Evolutionary conservation across 2,888 invertebrate species (phyloP), one percentile per base, ranked within the genome.

Genomic region (Rotaria magnacalcarata): DNA sequence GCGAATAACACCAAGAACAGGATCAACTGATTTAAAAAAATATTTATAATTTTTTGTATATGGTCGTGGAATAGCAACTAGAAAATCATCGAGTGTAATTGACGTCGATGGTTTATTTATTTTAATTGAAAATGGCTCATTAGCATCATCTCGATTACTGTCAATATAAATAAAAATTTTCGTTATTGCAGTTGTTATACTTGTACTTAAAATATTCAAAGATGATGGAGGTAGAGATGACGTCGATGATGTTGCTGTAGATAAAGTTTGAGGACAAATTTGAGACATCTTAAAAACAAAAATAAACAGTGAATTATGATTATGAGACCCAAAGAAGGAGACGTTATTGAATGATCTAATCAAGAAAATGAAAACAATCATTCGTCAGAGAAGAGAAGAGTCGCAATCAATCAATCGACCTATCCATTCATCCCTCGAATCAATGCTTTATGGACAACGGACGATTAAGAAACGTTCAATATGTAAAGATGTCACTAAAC

Each of bases 161-260:
- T 80, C 80, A n/a, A 80, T 21, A 80, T 80, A 80, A 47, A 80
- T 80, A n/a, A 80, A 80, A 4, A 80, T 47, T 80, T 80, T 80
- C 19, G 80, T 80, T n/a, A 47, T n/a, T n/a, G 27, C 2, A 67
- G 34, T 67, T 27, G 14, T 34, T 34, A 19, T 67, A 67, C 67
- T 67, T 27, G 34, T 67, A 41, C 34, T 67, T 34, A 67, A 19
- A 16, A 11, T 67, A 67, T 67, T 67, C 16, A 4, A n/a, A 47
- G 80, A 80, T 47, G 80, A 80, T 80, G 80, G 67, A 34, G 67
- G 67, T 16, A 67, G 67, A 41, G 67, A 67, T 41, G 67, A 67
- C 6, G 34, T 67, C 34, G 67, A 67, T 34, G 67, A 67, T 27
- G 43, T 80, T n/a, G 21, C 43, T n/a, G 47, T 80, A 24, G 47